Conservation (phyloP, 2,113 vertebrate genomes). For the Apodemus speciosus region DNA sequence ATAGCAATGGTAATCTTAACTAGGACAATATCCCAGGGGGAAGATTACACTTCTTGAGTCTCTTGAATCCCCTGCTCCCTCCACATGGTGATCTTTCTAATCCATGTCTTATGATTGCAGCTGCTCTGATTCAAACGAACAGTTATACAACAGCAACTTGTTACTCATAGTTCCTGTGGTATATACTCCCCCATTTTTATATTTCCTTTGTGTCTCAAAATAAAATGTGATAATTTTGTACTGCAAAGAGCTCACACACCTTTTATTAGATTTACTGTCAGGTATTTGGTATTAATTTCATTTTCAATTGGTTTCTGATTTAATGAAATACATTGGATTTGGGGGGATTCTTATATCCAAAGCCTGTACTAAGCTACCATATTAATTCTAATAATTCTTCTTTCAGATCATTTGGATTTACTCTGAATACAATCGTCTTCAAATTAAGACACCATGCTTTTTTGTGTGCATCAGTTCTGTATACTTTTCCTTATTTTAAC, state of each 20-base stretch:
- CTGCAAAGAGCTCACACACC: background rate
- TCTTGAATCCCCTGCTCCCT: background rate
- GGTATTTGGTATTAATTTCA: conserved; percentile 53
- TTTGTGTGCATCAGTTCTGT: background rate
- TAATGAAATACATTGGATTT: conserved; percentile 53
- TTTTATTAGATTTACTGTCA: conserved; percentile 54
- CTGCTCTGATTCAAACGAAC: background rate
- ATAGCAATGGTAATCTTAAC: background rate
- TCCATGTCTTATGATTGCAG: background rate
- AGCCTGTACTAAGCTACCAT: conserved; percentile 14
- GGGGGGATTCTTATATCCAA: background rate
- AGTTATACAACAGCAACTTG: background rate
- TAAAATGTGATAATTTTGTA: conserved; percentile 3
- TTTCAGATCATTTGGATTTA: conserved; percentile 32
- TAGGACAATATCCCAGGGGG: background rate
- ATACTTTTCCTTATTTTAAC: conserved; percentile 30
- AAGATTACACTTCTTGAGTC: background rate
- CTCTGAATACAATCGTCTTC: conserved; percentile 36
- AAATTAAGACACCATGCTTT: conserved; percentile 30
- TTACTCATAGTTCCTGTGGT: background rate
- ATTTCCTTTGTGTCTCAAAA: conserved; percentile 43
- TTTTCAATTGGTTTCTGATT: conserved; percentile 42
- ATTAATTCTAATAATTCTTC: conserved; percentile 46
- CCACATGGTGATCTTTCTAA: background rate
- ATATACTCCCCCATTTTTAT: background rate